phyloP scores from a whole-genome alignment of 2,797 vertebrate species.

The Morelia viridis region DNA sequence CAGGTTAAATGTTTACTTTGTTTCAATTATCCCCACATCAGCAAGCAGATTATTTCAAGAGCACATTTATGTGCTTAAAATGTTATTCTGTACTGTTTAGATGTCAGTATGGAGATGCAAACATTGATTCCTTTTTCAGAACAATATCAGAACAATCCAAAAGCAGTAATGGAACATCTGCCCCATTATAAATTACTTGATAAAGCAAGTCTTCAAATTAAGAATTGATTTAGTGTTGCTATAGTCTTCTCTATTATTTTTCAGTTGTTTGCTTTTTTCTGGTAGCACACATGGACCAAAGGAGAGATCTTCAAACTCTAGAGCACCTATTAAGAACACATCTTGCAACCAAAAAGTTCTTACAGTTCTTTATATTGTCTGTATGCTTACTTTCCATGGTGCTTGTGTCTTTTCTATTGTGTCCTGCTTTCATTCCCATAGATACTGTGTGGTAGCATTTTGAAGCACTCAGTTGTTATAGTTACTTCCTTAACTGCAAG shows the following conservation, averaged over 20 bases:
- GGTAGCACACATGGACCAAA: background rate
- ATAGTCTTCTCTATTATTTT: background rate
- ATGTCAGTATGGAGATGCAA: background rate
- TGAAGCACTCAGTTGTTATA: conserved; percentile 56
- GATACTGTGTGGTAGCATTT: conserved; percentile 53
- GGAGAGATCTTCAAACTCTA: background rate
- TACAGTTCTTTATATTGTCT: background rate
- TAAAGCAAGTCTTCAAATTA: background rate
- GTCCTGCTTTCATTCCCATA: conserved; percentile 44
- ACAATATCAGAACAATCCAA: background rate
- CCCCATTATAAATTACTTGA: background rate
- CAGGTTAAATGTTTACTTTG: background rate
- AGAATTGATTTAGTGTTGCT: background rate
- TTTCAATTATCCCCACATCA: background rate
- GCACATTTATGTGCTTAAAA: background rate
- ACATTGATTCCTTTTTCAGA: background rate
- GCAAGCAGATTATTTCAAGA: background rate
- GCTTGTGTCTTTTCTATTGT: conserved; percentile 13
- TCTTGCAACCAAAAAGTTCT: background rate
- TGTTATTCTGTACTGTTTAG: background rate
- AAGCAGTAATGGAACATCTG: background rate
- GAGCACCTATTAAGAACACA: background rate
- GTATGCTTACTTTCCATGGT: background rate
- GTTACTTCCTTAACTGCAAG: conserved; percentile 59
- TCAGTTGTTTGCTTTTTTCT: background rate